Conservation (phyloP, 2,113 vertebrate genomes). For the Numida meleagris region DNA sequence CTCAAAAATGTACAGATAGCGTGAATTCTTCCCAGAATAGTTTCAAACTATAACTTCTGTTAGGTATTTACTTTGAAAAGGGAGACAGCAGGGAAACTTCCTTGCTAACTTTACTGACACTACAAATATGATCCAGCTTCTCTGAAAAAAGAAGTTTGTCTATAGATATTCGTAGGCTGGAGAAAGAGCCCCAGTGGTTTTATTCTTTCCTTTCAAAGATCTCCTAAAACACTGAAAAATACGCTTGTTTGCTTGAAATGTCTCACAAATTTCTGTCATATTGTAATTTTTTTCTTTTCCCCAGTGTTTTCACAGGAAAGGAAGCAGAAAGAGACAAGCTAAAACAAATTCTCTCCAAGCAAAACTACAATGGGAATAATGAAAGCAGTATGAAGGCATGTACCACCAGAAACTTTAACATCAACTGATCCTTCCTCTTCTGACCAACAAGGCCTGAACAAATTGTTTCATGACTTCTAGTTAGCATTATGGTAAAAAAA, state of each 20-base stretch:
- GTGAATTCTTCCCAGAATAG: constrained; percentile 1
- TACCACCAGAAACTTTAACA: neutral
- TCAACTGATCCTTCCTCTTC: neutral
- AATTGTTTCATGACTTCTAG: neutral
- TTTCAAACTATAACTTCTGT: neutral
- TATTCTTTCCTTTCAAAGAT: neutral
- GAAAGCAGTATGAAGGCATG: neutral
- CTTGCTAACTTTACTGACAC: constrained; percentile 33
- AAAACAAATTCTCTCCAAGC: neutral
- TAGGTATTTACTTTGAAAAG: neutral
- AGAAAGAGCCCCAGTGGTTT: neutral
- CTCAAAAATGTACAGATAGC: neutral
- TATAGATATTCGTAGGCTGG: neutral
- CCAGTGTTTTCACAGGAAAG: constrained; percentile 3
- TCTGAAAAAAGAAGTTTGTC: constrained; percentile 11
- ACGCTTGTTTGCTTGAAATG: neutral
- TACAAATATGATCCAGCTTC: neutral
- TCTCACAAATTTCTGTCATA: neutral
- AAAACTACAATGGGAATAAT: neutral
- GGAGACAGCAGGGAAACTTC: constrained; percentile 7
- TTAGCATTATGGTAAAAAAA: neutral
- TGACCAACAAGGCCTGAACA: neutral
- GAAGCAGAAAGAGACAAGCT: neutral
- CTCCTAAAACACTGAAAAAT: neutral
- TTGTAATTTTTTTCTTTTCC: neutral